Evolutionary conservation across 1,140 invertebrate genomes (phyloP).

Genomic region (Wiebesia pumilae): DNA sequence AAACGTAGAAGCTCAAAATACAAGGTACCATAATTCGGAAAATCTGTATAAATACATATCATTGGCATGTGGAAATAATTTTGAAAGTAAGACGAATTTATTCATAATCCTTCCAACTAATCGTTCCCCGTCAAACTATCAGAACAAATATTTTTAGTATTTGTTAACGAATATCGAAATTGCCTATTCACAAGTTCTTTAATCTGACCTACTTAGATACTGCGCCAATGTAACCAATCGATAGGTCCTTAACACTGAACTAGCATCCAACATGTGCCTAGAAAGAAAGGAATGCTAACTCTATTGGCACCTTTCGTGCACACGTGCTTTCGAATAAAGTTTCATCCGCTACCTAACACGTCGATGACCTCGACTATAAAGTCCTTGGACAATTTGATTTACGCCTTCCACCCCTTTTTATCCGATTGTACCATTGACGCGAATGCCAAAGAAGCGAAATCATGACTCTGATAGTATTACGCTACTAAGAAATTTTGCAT

Average conservation of each 20-base stretch:
- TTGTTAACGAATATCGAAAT: not conserved
- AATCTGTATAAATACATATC: no score
- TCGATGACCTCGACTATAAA: constrained; percentile 4
- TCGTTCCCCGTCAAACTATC: not conserved
- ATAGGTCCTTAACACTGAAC: constrained; percentile 57
- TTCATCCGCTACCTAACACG: not conserved
- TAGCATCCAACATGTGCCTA: constrained; percentile 40
- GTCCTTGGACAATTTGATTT: not conserved
- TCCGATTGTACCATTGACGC: not conserved
- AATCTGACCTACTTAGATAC: constrained; percentile 58
- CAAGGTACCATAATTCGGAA: no score
- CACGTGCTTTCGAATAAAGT: not conserved
- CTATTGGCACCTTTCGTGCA: constrained; percentile 22
- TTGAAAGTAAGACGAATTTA: no score
- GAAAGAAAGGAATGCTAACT: constrained; percentile 42
- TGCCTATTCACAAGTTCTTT: constrained; percentile 42
- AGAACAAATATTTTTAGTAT: not conserved
- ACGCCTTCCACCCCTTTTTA: not conserved
- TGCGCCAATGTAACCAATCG: constrained; percentile 58
- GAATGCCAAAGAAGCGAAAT: not conserved
- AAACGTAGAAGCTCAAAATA: no score
- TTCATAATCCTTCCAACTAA: not conserved
- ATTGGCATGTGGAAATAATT: no score
- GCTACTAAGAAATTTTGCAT: not conserved
- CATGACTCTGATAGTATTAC: not conserved